A percentile compares a stretch with the other conserved stretches of the same genome.
Evolutionary conservation across 2,797 vertebrate genomes (phyloP).

Genomic region (Rhinella marina): DNA sequence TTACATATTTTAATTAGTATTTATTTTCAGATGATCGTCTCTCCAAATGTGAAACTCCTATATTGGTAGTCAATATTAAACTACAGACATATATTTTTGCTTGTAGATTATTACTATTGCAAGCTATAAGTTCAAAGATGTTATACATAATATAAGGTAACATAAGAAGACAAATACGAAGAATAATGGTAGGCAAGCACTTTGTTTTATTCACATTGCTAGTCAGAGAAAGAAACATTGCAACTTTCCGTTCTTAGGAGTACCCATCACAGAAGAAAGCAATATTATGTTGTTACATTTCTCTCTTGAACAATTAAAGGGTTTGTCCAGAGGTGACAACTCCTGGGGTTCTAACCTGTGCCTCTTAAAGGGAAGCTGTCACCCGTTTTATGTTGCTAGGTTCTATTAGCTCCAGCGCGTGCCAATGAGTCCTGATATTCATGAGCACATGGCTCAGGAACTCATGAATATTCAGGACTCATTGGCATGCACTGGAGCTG

Average conservation of each 20-base stretch:
- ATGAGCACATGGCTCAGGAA: too few relatives aligned
- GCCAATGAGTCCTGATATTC: too few relatives aligned
- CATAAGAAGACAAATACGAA: conserved; percentile 26
- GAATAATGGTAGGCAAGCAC: conserved; percentile 49
- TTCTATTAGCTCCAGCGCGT: too few relatives aligned
- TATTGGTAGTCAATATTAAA: conserved; percentile 25
- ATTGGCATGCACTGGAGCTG: too few relatives aligned
- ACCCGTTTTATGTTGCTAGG: too few relatives aligned
- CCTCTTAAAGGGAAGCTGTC: too few relatives aligned
- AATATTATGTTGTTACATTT: neutral
- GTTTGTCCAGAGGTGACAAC: neutral
- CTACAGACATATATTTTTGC: conserved; percentile 37
- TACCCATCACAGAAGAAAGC: conserved; percentile 6
- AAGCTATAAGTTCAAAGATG: conserved; percentile 39
- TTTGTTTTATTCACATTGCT: conserved; percentile 34
- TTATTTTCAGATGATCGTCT: conserved; percentile 26
- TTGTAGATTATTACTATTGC: conserved; percentile 24
- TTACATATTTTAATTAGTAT: conserved; percentile 28
- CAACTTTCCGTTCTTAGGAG: neutral
- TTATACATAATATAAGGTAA: conserved; percentile 39
- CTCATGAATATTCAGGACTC: too few relatives aligned
- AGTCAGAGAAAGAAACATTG: conserved; percentile 21
- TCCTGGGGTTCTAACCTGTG: too few relatives aligned
- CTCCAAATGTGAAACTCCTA: conserved; percentile 17
- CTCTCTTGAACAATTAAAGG: neutral